Base-by-base conservation (phyloP, 2,888 invertebrate species). In the Ichneumoninae sp. region DNA sequence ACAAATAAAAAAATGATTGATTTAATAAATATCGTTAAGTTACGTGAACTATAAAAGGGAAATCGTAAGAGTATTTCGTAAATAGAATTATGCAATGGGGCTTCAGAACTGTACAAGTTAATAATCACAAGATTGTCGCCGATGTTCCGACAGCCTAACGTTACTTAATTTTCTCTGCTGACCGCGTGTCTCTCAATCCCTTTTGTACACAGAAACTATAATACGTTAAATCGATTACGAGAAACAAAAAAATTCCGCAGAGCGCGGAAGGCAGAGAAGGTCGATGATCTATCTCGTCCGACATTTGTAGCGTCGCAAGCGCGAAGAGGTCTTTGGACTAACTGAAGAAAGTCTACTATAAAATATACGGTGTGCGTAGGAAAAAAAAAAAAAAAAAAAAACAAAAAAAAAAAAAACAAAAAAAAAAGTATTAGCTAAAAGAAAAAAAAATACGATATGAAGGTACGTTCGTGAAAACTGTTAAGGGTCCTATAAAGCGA, bases 261-360 rank as follows among this genome's bases (percentile, higher is more conserved):
- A 13, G 44, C 26, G n/a, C 52, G 52, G 22, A 47, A 7, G 50
- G 50, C 16, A 50, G 8, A 65, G 50, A 65, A 50, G 60, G 13
- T 52, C 57, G 13, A 30, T n/a, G 63, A 63, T 82, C 22, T 44
- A 73, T 73, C 75, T 85, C 85, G 83, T 85, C 85, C 82, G 83
- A 86, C 83, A 81, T 81, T 73, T 77, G 73, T 83, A 69, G 70
- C 47, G 70, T 44, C 74, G 78, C 78, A 60, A 75, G 83, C 73
- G 83, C 84, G 82, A 83, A 85, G 63, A 83, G 76, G 83, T 87
- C 86, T 87, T 86, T 87, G 85, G 87, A 86, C 85, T 86, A 87
- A 85, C 86, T 86, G 84, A 87, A 83, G 78, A 73, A 65, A 85
- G 44, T 68, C 73, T 81, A 86, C 75, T 33, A 60, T 66, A 63